These are phyloP conservation scores for Orthosia cruda DNA, from an alignment of 2,888 invertebrate genomes.

Conservation along the genomic window DNA sequence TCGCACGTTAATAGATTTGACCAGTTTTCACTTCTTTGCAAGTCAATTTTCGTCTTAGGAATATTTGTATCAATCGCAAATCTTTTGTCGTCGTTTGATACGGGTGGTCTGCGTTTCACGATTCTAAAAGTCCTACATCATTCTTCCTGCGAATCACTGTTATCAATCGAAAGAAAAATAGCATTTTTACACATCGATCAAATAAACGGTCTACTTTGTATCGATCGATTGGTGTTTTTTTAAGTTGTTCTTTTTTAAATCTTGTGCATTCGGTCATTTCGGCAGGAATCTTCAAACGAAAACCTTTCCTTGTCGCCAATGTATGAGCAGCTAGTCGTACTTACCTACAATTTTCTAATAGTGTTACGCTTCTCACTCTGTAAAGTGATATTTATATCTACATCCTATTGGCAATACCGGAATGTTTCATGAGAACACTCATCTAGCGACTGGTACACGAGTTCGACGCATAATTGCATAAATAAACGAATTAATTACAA, in stretches of 20 bases:
- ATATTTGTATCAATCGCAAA: background rate
- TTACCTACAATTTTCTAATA: background rate
- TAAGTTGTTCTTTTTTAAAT: background rate
- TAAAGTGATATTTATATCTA: slow-evolving; percentile 10
- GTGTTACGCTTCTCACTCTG: background rate
- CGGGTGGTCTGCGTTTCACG: background rate
- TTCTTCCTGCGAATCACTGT: no score
- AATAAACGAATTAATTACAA: slow-evolving; percentile 15
- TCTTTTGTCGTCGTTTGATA: background rate
- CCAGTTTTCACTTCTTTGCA: background rate
- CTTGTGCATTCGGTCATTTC: background rate
- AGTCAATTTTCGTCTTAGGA: background rate
- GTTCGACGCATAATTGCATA: slow-evolving; percentile 12
- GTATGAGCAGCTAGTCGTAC: background rate
- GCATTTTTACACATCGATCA: background rate
- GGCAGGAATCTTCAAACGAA: background rate
- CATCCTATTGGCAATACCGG: background rate
- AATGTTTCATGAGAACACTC: slow-evolving; percentile 43
- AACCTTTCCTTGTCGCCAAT: background rate
- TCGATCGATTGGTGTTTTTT: background rate
- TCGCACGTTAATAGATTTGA: background rate
- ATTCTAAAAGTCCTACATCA: background rate
- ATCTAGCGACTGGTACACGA: slow-evolving; percentile 21
- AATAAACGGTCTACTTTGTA: background rate
- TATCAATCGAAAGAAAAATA: no score